Evolutionary conservation across 2,113 vertebrate species (phyloP), one percentile per base, ranked within the genome.

Genomic region (Otolemur garnettii): DNA sequence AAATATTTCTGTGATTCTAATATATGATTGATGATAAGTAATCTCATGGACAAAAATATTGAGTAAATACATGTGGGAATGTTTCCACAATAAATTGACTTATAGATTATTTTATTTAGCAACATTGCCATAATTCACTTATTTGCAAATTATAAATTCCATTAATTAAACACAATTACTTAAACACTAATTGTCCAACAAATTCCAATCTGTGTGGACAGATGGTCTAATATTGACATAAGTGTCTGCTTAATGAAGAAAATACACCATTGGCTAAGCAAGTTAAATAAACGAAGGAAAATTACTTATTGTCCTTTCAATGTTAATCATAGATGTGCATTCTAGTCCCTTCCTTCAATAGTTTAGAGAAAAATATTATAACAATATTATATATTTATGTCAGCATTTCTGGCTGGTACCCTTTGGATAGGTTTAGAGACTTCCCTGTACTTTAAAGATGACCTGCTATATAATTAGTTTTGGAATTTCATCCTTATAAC

Each of bases 31-130:
- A 89, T 88, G 50, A 72, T 75, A 84, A 88, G 15, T 59, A 81
- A 77, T 91, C 18, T 74, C 68, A 38, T 83, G 33, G 11, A 78
- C 28, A 55, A 74, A 96, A 96, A 91, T 83, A 83, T 89, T 91
- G 88, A 89, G 50, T 66, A 79, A 92, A 86, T 91, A 33, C 50
- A 45, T 24, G 17, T 88, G 33, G 19, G 5, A 80, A 87, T 59
- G 1, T 83, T 87, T 91, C 17, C 4, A 11, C 24, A 81, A 90
- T 86, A 90, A 89, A 90, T 50, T 87, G 14, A 2, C 45, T 87
- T 94, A 72, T 72, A 55, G 33, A 93, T n/a, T 77, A 33, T 59
- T 69, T 68, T 94, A 79, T 79, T 85, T 90, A 33, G 22, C 74
- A 21, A 59, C 15, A 82, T 26, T 83, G 19, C 68, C 79, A 50